Conservation (phyloP, 2,113 vertebrate species). For the Aepyceros melampus region DNA sequence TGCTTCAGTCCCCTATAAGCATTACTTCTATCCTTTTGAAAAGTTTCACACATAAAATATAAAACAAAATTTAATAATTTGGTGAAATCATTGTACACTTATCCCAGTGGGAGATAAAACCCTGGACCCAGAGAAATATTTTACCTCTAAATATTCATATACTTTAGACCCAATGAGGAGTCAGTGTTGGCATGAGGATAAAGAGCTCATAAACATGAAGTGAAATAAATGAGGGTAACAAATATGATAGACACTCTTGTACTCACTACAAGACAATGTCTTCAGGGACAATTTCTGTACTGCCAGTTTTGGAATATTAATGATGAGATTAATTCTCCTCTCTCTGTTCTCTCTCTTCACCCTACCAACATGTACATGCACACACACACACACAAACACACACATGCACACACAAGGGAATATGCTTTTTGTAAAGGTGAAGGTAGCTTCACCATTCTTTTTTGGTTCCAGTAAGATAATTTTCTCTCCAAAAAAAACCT, state of each 20-base stretch:
- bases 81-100: background rate
- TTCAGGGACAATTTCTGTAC: background rate
- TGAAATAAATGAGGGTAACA: background rate
- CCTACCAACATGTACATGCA: background rate
- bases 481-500: background rate
- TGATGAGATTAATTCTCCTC: background rate
- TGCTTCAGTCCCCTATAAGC: background rate
- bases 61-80: conserved; percentile 9
- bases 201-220: background rate
- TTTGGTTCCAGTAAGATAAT: background rate
- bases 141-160: background rate
- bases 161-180: background rate
- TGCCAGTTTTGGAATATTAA: background rate
- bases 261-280: background rate
- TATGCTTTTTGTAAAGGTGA: background rate
- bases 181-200: background rate
- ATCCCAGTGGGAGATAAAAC: background rate
- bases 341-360: background rate
- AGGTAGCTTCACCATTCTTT: background rate
- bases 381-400: background rate
- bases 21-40: background rate
- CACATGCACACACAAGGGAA: background rate
- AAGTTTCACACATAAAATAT: background rate
- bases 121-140: background rate
- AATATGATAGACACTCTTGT: background rate